These are phyloP conservation scores for Ectemnius lituratus DNA, from an alignment of 2,888 invertebrate genomes.

Conservation along the genomic window DNA sequence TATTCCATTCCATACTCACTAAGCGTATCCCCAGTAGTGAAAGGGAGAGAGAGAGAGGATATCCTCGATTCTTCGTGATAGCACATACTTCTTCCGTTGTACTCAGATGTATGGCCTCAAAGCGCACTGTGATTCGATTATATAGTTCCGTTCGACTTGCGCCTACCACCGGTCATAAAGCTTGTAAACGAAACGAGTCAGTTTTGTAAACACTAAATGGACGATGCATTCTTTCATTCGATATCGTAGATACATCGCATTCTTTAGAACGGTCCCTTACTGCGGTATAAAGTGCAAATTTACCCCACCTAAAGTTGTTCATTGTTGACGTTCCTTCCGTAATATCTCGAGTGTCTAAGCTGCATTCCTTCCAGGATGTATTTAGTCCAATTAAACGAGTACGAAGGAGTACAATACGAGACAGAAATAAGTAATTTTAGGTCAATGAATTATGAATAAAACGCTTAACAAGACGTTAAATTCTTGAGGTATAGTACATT, in stretches of 20 bases:
- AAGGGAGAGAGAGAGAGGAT: too few species aligned
- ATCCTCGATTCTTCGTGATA: too few species aligned
- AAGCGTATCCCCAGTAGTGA: too few species aligned
- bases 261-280: slow-evolving; percentile 16
- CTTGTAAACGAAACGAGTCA: background rate
- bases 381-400: background rate
- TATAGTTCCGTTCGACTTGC: slow-evolving; percentile 3
- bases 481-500: too few species aligned
- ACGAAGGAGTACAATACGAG: too few species aligned
- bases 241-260: background rate
- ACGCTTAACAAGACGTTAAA: too few species aligned
- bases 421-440: too few species aligned
- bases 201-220: background rate
- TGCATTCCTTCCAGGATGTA: background rate
- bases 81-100: slow-evolving; percentile 10
- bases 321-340: slow-evolving; percentile 22
- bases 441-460: too few species aligned
- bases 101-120: slow-evolving; percentile 28
- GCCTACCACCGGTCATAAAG: background rate
- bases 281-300: background rate
- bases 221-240: slow-evolving; percentile 10
- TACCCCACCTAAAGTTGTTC: slow-evolving; percentile 17
- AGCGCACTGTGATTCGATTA: slow-evolving; percentile 19
- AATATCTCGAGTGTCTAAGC: background rate
- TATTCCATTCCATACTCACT: too few species aligned